A percentile compares a stretch with the other conserved stretches of the same genome.
Conservation (phyloP, 2,113 vertebrate species). For the Phainopepla nitens region DNA sequence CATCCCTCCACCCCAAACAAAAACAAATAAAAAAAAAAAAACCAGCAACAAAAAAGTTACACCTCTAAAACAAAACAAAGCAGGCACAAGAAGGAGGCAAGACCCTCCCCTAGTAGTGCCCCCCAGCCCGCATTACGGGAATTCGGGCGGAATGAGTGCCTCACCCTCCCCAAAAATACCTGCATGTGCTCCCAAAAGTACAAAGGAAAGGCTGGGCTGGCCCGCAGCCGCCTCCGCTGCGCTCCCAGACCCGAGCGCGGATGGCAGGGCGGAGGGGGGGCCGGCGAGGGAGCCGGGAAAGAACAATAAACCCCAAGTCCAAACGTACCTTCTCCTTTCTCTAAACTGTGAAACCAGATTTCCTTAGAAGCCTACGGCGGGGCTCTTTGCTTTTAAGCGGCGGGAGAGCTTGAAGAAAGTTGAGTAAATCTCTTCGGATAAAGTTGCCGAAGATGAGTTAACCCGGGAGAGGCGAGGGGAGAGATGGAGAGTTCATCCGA, state of each 20-base stretch:
- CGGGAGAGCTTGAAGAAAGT: constrained; percentile 47
- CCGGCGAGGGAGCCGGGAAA: neutral
- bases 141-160: neutral
- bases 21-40: neutral
- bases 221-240: neutral
- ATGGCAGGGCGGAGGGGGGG: neutral
- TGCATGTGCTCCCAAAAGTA: constrained; percentile 1
- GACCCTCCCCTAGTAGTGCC: neutral
- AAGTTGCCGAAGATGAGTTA: constrained; percentile 62
- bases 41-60: too few relatives aligned
- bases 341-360: neutral
- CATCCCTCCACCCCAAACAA: neutral
- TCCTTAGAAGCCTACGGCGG: neutral
- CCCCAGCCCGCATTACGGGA: neutral
- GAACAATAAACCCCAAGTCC: constrained; percentile 12
- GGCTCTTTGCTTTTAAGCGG: neutral
- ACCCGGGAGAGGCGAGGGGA: constrained; percentile 1
- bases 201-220: neutral
- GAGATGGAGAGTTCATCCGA: constrained; percentile 78
- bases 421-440: constrained; percentile 23
- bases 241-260: neutral
- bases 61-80: neutral
- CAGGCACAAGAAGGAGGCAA: neutral
- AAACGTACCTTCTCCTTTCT: constrained; percentile 63
- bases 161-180: neutral